Conservation (phyloP, 2,113 vertebrate species). For the Cichladusa arquata region DNA sequence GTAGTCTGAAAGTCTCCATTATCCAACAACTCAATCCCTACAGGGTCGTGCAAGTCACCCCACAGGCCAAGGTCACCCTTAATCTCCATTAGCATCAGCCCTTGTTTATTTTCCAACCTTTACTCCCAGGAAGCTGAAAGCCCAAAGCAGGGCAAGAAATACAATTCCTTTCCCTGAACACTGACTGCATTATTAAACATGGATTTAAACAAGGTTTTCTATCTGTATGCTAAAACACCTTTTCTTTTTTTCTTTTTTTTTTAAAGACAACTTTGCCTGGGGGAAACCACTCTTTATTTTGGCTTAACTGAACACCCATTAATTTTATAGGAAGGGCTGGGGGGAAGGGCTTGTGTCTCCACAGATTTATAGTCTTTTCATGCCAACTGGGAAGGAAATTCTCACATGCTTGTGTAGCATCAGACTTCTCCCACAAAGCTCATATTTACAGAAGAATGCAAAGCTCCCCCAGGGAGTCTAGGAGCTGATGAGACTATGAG, state of each 20-base stretch:
- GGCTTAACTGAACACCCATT: slow-evolving; percentile 53
- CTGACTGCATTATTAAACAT: slow-evolving; percentile 34
- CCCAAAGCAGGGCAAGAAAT: background rate
- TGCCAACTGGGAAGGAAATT: slow-evolving; percentile 58
- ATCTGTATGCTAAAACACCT: background rate
- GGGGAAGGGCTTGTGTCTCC: slow-evolving; percentile 39
- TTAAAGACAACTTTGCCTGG: slow-evolving; percentile 3
- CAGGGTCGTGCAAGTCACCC: background rate
- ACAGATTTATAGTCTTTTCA: slow-evolving; percentile 54
- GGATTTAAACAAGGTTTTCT: slow-evolving; percentile 41
- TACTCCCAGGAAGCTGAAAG: slow-evolving; percentile 18
- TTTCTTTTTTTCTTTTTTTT: background rate
- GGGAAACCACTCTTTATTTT: slow-evolving; percentile 56
- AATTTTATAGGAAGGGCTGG: slow-evolving; percentile 41
- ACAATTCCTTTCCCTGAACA: slow-evolving; percentile 13
- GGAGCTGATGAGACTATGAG: slow-evolving; percentile 37
- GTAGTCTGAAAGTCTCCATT: background rate
- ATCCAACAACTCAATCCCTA: background rate
- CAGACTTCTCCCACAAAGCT: slow-evolving; percentile 64
- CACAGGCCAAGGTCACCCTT: slow-evolving; percentile 8
- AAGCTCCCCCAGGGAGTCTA: slow-evolving; percentile 54
- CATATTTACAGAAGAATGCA: slow-evolving; percentile 60
- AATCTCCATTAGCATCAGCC: background rate
- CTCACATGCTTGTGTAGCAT: slow-evolving; percentile 45
- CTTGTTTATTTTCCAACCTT: slow-evolving; percentile 21